phyloP scores from a whole-genome alignment of 1,140 invertebrate species.

The Octopus bimaculoides region DNA sequence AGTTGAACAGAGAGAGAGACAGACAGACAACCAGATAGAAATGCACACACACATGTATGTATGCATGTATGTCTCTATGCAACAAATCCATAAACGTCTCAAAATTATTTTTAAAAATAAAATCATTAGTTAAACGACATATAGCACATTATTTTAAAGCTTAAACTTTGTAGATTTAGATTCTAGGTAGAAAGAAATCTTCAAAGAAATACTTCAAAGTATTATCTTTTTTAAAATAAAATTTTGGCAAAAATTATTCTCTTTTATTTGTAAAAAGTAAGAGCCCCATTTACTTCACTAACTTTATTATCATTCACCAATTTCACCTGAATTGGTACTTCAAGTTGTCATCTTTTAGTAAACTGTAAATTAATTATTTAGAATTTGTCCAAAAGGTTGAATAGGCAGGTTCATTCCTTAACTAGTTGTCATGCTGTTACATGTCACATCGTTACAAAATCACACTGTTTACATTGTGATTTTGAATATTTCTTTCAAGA shows the following conservation, averaged over 20 bases:
- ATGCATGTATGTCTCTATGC: neutral
- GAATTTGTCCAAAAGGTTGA: too few species aligned
- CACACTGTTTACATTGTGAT: too few species aligned
- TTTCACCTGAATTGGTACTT: neutral
- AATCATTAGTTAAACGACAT: neutral
- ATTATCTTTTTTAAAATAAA: too few species aligned
- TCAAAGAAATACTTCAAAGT: too few species aligned
- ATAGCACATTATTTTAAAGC: neutral
- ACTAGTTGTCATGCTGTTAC: neutral
- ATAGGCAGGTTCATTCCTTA: neutral
- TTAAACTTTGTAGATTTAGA: too few species aligned
- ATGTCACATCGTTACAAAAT: neutral
- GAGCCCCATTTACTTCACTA: slow-evolving; percentile 2
- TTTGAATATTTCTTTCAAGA: too few species aligned
- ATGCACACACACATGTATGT: too few species aligned
- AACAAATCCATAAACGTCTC: neutral
- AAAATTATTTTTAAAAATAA: neutral
- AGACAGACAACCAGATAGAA: too few species aligned
- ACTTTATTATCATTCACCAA: neutral
- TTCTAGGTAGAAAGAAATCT: too few species aligned
- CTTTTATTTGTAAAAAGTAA: neutral
- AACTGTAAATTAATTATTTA: neutral
- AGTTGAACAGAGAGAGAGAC: too few species aligned
- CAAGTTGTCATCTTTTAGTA: neutral
- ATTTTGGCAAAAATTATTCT: neutral